phyloP scores from a whole-genome alignment of 2,888 invertebrate species.

The Odontocolon sp. region DNA sequence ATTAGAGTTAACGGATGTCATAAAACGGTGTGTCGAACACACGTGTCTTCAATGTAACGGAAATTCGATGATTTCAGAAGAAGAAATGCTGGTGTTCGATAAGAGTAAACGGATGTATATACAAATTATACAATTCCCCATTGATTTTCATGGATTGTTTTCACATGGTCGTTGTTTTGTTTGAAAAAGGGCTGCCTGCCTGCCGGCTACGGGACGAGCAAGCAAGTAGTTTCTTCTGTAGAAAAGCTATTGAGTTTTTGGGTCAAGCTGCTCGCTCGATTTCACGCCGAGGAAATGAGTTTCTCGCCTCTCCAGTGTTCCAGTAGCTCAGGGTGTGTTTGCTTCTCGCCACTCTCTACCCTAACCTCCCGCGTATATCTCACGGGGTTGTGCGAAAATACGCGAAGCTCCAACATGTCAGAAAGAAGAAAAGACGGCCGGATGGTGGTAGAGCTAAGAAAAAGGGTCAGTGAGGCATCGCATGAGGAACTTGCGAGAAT shows the following conservation, averaged over 20 bases:
- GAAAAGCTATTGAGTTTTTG: conserved; percentile 72
- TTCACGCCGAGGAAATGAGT: conserved; percentile 74
- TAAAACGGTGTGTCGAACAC: too few relatives aligned
- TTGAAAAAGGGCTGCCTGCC: conserved; percentile 26
- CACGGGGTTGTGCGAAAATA: not conserved
- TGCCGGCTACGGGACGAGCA: conserved; percentile 24
- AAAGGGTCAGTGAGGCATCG: conserved; percentile 21
- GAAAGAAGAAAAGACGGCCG: conserved; percentile 20
- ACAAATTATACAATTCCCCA: too few relatives aligned
- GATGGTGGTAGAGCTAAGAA: conserved; percentile 31
- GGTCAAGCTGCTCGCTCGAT: conserved; percentile 69
- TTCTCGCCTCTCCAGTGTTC: conserved; percentile 65
- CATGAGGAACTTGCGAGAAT: conserved; percentile 30
- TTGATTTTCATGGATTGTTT: too few relatives aligned
- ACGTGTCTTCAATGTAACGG: too few relatives aligned
- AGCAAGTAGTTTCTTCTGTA: conserved; percentile 55
- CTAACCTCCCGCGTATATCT: not conserved
- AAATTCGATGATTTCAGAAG: too few relatives aligned
- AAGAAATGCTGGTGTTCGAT: too few relatives aligned
- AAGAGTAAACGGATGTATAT: too few relatives aligned
- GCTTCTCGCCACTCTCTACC: conserved; percentile 44
- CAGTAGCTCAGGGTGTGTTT: conserved; percentile 54
- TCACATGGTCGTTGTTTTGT: conserved; percentile 35
- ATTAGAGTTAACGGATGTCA: too few relatives aligned
- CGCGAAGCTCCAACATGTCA: conserved; percentile 8